A percentile compares a stretch with the other conserved stretches of the same genome.
Conservation (phyloP, 2,113 vertebrate species). For the Bos indicus region DNA sequence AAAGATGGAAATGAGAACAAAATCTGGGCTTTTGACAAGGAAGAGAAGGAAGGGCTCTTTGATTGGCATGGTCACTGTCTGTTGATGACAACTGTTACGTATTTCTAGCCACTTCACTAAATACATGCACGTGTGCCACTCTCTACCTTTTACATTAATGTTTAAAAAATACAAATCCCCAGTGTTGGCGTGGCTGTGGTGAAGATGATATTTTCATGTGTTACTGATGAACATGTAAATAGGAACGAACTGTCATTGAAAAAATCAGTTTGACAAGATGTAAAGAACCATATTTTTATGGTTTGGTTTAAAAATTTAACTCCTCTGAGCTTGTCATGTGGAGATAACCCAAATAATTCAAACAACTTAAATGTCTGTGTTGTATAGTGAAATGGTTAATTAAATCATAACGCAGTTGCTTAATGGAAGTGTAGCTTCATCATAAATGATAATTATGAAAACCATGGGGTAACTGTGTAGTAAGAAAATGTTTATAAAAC, state of each 20-base stretch:
- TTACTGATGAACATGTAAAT: background rate
- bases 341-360: background rate
- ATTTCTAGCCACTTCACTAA: background rate
- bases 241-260: background rate
- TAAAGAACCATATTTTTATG: background rate
- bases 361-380: background rate
- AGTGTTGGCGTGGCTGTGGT: background rate
- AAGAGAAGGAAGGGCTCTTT: background rate
- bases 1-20: background rate
- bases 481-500: background rate
- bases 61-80: background rate
- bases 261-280: constrained; percentile 1
- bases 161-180: background rate
- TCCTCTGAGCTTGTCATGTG: background rate
- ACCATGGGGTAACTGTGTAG: background rate
- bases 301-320: background rate
- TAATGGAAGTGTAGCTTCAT: background rate
- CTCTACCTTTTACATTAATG: background rate
- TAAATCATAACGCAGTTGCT: background rate
- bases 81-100: background rate
- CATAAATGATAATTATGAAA: constrained; percentile 14
- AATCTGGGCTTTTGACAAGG: background rate
- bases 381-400: constrained; percentile 1
- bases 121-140: background rate
- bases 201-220: background rate